phyloP scores from a whole-genome alignment of 2,797 vertebrate genomes.

The Phalloptychus januarius region DNA sequence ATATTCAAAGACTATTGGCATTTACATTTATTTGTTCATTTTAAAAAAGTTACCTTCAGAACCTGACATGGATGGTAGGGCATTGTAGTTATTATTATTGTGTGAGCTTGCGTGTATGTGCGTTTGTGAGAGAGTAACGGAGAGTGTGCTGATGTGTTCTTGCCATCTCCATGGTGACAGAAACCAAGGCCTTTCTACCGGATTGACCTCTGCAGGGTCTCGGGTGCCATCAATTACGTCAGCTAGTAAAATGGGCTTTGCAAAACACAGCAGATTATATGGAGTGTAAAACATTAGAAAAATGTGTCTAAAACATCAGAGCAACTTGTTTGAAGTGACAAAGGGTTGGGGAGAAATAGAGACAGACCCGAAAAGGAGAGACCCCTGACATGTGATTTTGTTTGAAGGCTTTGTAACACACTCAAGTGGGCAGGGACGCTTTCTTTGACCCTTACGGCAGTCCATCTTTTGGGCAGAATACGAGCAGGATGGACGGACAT shows the following conservation, averaged over 20 bases:
- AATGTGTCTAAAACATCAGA: slow-evolving; percentile 89
- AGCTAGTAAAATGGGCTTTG: slow-evolving; percentile 83
- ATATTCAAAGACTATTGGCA: not conserved
- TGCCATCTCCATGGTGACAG: slow-evolving; percentile 77
- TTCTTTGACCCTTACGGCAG: slow-evolving; percentile 85
- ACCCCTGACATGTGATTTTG: slow-evolving; percentile 88
- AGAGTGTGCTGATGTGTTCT: slow-evolving; percentile 46
- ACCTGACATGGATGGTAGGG: not conserved
- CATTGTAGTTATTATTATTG: slow-evolving; percentile 4
- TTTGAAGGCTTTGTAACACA: slow-evolving; percentile 86
- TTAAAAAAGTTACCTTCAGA: slow-evolving; percentile 16
- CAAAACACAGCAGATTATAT: slow-evolving; percentile 90
- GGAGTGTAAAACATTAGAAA: slow-evolving; percentile 96
- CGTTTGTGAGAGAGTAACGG: slow-evolving; percentile 24
- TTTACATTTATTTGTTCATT: not conserved
- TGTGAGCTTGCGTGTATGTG: slow-evolving; percentile 14
- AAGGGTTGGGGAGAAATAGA: slow-evolving; percentile 66
- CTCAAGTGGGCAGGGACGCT: slow-evolving; percentile 76
- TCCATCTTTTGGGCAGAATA: slow-evolving; percentile 86
- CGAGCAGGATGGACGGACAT: slow-evolving; percentile 89
- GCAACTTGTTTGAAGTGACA: slow-evolving; percentile 87
- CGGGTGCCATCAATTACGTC: slow-evolving; percentile 86
- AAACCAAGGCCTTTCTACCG: slow-evolving; percentile 84
- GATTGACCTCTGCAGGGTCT: slow-evolving; percentile 80
- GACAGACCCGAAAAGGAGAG: slow-evolving; percentile 85